Evolutionary conservation across 92 coral and sea anemone genomes (phyloP).

Genomic region (Palythoa heliodiscus): DNA sequence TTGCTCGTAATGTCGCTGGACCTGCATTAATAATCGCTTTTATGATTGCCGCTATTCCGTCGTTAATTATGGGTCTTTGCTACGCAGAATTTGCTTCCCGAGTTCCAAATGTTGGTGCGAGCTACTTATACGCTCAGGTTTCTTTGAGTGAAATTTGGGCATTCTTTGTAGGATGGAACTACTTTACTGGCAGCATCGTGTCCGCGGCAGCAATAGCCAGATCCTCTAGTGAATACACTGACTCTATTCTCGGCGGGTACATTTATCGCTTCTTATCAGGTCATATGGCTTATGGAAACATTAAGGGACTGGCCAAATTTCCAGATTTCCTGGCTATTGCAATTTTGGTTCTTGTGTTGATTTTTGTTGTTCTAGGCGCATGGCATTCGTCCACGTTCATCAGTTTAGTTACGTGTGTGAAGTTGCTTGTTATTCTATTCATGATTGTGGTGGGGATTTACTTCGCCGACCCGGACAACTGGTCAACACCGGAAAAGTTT

Average conservation of each 20-base stretch:
- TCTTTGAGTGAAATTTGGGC: conserved; percentile 74
- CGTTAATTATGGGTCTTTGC: conserved; percentile 53
- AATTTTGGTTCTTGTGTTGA: conserved; percentile 48
- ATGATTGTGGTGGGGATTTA: conserved; percentile 59
- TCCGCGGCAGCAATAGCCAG: conserved; percentile 51
- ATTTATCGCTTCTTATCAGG: conserved; percentile 16
- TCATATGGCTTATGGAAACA: conserved; percentile 36
- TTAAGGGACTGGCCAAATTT: conserved; percentile 53
- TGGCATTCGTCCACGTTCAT: conserved; percentile 58
- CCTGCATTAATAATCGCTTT: conserved; percentile 62
- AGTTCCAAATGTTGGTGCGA: conserved; percentile 63
- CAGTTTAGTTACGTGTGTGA: conserved; percentile 52
- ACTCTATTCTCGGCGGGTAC: conserved; percentile 43
- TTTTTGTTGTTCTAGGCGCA: conserved; percentile 63
- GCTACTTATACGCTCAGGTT: conserved; percentile 61
- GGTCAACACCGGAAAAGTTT: conserved; percentile 79
- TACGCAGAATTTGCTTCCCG: conserved; percentile 76
- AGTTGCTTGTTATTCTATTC: conserved; percentile 60
- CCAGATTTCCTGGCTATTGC: conserved; percentile 74
- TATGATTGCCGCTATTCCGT: conserved; percentile 47
- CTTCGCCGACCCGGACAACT: conserved; percentile 54
- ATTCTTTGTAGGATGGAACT: conserved; percentile 68
- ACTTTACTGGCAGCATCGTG: conserved; percentile 45
- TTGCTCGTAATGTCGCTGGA: conserved; percentile 50
- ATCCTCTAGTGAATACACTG: conserved; percentile 63